These are phyloP conservation scores for Paguma larvata DNA, from an alignment of 2,797 vertebrate species.

Conservation along the genomic window DNA sequence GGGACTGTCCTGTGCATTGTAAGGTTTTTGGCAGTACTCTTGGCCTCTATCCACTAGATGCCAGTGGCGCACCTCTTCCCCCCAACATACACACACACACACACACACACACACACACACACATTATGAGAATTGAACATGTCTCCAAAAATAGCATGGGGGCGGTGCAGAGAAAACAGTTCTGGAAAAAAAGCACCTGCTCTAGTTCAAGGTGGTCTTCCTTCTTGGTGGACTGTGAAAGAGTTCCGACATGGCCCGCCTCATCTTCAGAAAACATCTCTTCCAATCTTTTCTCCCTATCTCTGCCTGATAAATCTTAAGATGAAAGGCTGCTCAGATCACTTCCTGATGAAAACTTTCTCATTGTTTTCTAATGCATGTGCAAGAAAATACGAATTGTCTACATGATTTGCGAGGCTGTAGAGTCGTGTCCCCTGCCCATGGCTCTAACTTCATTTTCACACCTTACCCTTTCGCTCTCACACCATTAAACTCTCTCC, in stretches of 20 bases:
- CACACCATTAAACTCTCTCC: not conserved
- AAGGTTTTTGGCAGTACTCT: not conserved
- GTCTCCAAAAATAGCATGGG: not conserved
- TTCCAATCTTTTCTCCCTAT: not conserved
- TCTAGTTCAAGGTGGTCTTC: not conserved
- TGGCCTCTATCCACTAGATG: not conserved
- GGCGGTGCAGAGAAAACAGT: not conserved
- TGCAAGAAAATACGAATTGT: not conserved
- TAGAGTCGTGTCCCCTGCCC: accelerated
- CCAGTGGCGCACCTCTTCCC: accelerated
- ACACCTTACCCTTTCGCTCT: accelerated
- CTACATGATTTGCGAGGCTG: not conserved
- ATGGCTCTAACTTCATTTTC: not conserved
- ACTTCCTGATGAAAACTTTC: not conserved
- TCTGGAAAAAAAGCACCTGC: not conserved
- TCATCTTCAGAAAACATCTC: not conserved
- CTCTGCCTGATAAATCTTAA: not conserved
- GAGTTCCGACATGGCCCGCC: not conserved
- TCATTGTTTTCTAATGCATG: not conserved
- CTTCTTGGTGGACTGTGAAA: not conserved
- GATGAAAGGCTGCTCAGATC: not conserved
- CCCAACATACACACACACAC: not conserved
- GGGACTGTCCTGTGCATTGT: not conserved
- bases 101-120: not conserved
- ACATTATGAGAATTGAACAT: not conserved